A percentile compares a stretch with the other conserved stretches of the same genome.
These are phyloP conservation scores for Meandrina meandrites DNA, from an alignment of 92 coral and sea anemone genomes.

Conservation along the genomic window DNA sequence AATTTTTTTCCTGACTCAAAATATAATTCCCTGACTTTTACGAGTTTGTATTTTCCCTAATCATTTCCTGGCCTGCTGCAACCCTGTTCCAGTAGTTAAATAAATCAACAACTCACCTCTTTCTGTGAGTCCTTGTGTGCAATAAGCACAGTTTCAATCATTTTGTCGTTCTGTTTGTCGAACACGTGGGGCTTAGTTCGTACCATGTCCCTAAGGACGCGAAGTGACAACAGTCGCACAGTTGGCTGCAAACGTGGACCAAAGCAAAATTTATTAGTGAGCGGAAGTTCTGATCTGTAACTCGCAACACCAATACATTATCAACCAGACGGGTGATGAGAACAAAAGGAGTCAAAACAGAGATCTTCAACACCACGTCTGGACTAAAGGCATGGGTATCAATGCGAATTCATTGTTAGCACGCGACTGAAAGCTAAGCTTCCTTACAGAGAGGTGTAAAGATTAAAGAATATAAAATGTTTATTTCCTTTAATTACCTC, in stretches of 20 bases:
- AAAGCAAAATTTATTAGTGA: not conserved
- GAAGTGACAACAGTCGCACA: conserved; percentile 79
- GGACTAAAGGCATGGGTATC: too few relatives aligned
- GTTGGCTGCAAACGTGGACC: conserved; percentile 56
- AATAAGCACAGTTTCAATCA: conserved; percentile 82
- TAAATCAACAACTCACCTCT: conserved; percentile 64
- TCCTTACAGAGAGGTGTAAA: not conserved
- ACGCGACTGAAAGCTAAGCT: not conserved
- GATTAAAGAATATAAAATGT: not conserved
- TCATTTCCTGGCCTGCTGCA: too few relatives aligned
- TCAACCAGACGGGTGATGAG: not conserved
- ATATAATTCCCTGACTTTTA: too few relatives aligned
- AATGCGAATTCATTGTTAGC: not conserved
- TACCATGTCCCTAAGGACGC: conserved; percentile 94
- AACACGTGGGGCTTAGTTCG: conserved; percentile 90
- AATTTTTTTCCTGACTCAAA: too few relatives aligned
- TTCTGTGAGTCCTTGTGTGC: conserved; percentile 93
- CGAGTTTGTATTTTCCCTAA: too few relatives aligned
- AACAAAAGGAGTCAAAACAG: not conserved
- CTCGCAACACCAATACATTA: not conserved
- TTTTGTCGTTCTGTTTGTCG: conserved; percentile 75
- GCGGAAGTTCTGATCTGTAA: not conserved
- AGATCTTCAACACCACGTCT: not conserved
- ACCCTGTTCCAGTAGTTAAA: too few relatives aligned
- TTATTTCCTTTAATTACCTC: conserved; percentile 68